Evolutionary conservation across 2,888 invertebrate genomes (phyloP).

Genomic region (Dendrolimus houi): DNA sequence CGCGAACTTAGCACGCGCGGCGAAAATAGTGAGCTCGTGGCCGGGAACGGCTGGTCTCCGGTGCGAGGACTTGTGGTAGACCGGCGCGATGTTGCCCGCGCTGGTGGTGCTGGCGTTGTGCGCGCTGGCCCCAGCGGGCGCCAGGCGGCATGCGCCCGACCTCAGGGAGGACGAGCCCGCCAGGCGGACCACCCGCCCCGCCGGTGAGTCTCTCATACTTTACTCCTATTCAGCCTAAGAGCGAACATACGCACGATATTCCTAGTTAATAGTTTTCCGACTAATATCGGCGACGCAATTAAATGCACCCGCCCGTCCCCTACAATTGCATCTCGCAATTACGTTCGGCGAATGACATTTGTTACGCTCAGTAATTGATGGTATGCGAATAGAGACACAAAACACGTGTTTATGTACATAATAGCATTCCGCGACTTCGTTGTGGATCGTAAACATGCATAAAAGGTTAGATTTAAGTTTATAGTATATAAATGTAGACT

Average conservation of each 20-base stretch:
- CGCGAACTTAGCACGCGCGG: constrained; percentile 46
- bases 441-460: constrained; percentile 4
- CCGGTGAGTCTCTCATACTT: constrained; percentile 73
- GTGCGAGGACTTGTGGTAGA: constrained; percentile 40
- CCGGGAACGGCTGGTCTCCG: constrained; percentile 47
- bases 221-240: constrained; percentile 6
- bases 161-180: constrained; percentile 81
- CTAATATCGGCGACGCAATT: constrained; percentile 28
- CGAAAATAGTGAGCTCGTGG: constrained; percentile 69
- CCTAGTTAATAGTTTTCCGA: constrained; percentile 7
- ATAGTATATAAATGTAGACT: constrained; percentile 18
- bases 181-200: constrained; percentile 78
- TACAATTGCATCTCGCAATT: constrained; percentile 8
- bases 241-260: background rate
- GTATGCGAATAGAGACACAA: constrained; percentile 22
- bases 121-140: constrained; percentile 42
- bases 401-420: constrained; percentile 55
- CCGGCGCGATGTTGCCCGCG: constrained; percentile 56
- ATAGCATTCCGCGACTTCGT: constrained; percentile 40
- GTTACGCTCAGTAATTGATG: constrained; percentile 10
- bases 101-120: constrained; percentile 59
- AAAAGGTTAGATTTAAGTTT: constrained; percentile 8
- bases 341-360: constrained; percentile 4
- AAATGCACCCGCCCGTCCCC: constrained; percentile 27
- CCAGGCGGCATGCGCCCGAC: constrained; percentile 78